Evolutionary conservation across 2,888 invertebrate species (phyloP).

Genomic region (Trissoscelio sp.): DNA sequence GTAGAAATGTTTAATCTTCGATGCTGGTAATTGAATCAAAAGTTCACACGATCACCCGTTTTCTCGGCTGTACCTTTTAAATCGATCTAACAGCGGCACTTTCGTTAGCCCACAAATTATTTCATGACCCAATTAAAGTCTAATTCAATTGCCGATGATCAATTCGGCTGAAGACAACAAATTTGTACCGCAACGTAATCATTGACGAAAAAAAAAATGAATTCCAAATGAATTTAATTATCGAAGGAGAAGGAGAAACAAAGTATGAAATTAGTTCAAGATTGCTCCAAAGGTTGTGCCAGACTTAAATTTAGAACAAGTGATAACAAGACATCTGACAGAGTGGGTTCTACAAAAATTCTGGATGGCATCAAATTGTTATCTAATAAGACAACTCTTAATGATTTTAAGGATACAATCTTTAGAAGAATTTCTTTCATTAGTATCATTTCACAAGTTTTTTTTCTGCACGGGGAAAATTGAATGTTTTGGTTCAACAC

Average conservation of each 20-base stretch:
- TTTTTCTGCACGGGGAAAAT: too few relatives aligned
- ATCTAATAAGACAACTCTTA: too few relatives aligned
- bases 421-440: too few relatives aligned
- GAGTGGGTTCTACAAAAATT: background rate
- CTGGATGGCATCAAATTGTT: too few relatives aligned
- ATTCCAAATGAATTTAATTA: background rate
- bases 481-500: too few relatives aligned
- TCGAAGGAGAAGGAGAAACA: background rate
- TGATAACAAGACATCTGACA: constrained; percentile 2
- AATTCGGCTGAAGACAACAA: constrained; percentile 15
- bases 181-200: constrained; percentile 14
- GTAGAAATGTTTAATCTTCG: constrained; percentile 1
- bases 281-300: background rate
- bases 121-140: constrained; percentile 40
- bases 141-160: constrained; percentile 30
- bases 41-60: too few relatives aligned
- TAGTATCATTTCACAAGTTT: too few relatives aligned
- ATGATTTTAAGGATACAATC: too few relatives aligned
- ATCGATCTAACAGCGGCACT: background rate
- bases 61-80: background rate
- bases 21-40: background rate
- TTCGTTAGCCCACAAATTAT: constrained; percentile 29
- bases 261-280: constrained; percentile 11
- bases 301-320: constrained; percentile 4
- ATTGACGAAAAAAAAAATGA: background rate